These are phyloP conservation scores for Decapterus maruadsi DNA, from an alignment of 2,797 vertebrate genomes.

Conservation along the genomic window DNA sequence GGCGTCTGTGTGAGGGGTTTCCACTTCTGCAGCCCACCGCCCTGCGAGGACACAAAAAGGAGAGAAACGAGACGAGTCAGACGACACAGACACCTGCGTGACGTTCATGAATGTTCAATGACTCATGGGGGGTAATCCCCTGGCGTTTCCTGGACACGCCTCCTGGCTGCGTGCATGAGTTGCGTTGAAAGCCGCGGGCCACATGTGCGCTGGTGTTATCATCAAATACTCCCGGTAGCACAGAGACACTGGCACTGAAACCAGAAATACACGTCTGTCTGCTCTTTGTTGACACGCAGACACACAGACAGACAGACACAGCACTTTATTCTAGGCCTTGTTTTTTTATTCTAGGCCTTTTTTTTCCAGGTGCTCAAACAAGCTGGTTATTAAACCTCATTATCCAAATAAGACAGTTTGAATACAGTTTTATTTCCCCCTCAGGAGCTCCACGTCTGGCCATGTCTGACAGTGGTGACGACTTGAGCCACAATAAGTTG, in stretches of 20 bases:
- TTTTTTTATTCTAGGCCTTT: not conserved
- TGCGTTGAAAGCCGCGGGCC: not conserved
- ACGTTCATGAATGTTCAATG: not conserved
- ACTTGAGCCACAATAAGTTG: conserved; percentile 59
- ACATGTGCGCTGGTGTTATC: not conserved
- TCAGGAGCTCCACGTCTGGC: too few relatives aligned
- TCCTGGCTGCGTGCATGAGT: not conserved
- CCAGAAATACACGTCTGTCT: conserved; percentile 68
- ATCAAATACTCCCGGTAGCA: too few relatives aligned
- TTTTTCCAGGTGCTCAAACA: conserved; percentile 13
- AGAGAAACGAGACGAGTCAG: conserved; percentile 52
- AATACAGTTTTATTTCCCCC: too few relatives aligned
- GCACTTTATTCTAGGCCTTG: too few relatives aligned
- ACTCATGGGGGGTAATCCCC: conserved; percentile 44
- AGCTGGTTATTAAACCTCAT: conserved; percentile 17
- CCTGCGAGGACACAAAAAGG: conserved; percentile 30
- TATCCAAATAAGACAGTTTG: conserved; percentile 32
- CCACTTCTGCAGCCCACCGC: conserved; percentile 89
- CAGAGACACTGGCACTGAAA: conserved; percentile 49
- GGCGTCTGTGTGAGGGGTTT: conserved; percentile 87
- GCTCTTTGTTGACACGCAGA: conserved; percentile 52
- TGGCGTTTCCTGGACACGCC: conserved; percentile 36
- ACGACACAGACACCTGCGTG: conserved; percentile 36
- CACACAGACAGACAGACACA: too few relatives aligned
- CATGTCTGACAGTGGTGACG: not conserved